Evolutionary conservation across 2,113 vertebrate species (phyloP).

Genomic region (Nibea albiflora): DNA sequence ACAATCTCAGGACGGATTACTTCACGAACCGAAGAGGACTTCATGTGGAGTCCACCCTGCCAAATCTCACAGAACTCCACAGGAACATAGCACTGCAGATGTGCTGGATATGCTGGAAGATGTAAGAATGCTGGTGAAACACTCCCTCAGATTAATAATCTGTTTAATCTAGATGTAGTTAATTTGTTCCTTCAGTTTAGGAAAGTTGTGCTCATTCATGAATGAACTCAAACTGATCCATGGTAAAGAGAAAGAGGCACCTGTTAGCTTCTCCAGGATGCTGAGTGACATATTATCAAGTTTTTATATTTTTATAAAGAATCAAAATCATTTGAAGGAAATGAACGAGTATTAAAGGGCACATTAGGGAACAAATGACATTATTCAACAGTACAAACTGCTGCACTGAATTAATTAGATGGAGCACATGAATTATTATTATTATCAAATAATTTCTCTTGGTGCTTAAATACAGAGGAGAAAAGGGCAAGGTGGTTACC

Average conservation of each 20-base stretch:
- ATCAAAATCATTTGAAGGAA: neutral
- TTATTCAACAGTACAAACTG: neutral
- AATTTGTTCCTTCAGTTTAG: neutral
- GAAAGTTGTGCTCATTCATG: neutral
- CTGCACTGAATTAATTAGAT: neutral
- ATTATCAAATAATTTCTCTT: neutral
- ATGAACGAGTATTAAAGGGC: neutral
- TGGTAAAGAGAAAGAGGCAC: neutral
- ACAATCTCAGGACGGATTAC: neutral
- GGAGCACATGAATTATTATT: neutral
- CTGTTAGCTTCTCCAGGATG: neutral
- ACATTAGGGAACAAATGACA: neutral
- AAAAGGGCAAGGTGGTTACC: neutral
- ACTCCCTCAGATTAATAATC: neutral
- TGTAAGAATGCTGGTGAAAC: neutral
- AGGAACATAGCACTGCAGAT: neutral
- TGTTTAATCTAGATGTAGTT: neutral
- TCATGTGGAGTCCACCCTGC: neutral
- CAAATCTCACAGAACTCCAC: neutral
- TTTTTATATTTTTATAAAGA: neutral
- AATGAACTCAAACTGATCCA: neutral
- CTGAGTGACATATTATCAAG: neutral
- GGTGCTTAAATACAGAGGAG: neutral
- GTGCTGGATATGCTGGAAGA: neutral
- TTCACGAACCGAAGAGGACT: neutral